These are phyloP conservation scores for Cephus spinipes DNA, from an alignment of 2,888 invertebrate genomes.

Conservation along the genomic window DNA sequence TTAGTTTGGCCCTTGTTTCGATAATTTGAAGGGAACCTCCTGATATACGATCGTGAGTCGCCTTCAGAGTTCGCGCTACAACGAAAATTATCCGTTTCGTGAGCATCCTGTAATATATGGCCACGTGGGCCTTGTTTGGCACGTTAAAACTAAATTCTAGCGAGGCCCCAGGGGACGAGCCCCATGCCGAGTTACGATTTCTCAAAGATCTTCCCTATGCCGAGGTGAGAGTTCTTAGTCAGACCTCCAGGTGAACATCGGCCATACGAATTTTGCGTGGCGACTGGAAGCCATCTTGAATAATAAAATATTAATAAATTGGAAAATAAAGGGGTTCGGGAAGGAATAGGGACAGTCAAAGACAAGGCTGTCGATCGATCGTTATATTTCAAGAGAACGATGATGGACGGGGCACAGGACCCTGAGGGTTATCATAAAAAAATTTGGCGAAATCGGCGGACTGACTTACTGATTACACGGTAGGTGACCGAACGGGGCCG, in stretches of 20 bases:
- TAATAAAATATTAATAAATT: not conserved
- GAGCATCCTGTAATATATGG: constrained; percentile 58
- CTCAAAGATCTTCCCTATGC: not conserved
- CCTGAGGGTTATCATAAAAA: constrained; percentile 41
- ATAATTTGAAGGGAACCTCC: constrained; percentile 60
- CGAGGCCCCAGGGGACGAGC: not conserved
- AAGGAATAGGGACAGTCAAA: not conserved
- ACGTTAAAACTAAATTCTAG: not conserved
- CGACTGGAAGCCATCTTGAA: not conserved
- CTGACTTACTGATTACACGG: constrained; percentile 51
- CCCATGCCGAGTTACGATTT: not conserved
- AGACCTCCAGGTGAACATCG: not conserved
- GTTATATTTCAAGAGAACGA: constrained; percentile 31
- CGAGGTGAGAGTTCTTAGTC: not conserved
- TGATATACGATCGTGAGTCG: constrained; percentile 58
- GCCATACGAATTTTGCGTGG: not conserved
- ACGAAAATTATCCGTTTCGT: constrained; percentile 62
- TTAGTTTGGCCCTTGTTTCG: constrained; percentile 61
- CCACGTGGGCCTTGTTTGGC: constrained; percentile 31
- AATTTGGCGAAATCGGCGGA: constrained; percentile 45
- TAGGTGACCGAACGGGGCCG: constrained; percentile 20
- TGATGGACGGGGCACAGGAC: constrained; percentile 35
- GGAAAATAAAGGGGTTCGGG: not conserved
- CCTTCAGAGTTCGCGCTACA: constrained; percentile 44
- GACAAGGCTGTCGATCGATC: constrained; percentile 16